phyloP scores from a whole-genome alignment of 2,113 vertebrate genomes.

The Calcarius ornatus region DNA sequence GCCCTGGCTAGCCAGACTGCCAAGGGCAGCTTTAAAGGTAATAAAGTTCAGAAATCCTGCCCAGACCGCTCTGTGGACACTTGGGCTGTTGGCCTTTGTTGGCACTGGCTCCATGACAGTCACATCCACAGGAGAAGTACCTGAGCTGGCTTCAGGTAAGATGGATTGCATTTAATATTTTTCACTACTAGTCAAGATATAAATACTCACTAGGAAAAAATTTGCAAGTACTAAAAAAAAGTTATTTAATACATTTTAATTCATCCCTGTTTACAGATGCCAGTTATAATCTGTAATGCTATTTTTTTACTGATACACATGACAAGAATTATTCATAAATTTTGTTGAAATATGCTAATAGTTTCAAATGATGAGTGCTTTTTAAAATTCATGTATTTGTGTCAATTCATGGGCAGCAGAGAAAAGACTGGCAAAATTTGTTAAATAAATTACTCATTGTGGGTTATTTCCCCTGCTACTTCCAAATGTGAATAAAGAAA shows the following conservation, averaged over 20 bases:
- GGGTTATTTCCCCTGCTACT: neutral
- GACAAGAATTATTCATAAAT: neutral
- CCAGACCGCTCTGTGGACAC: neutral
- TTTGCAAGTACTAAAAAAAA: neutral
- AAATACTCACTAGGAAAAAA: neutral
- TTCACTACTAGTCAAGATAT: neutral
- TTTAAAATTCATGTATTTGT: neutral
- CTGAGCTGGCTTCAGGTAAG: neutral
- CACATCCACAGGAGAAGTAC: neutral
- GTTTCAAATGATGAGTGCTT: neutral
- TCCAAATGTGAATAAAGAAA: neutral
- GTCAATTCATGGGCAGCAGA: neutral
- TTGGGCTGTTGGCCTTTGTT: neutral
- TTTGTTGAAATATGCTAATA: neutral
- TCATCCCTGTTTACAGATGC: neutral
- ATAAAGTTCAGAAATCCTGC: neutral
- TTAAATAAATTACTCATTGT: neutral
- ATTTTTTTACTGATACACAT: neutral
- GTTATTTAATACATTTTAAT: neutral
- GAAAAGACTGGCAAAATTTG: neutral
- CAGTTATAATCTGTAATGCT: neutral
- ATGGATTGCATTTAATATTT: neutral
- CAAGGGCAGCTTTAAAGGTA: neutral
- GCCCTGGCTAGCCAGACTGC: neutral
- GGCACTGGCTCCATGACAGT: neutral